Base-by-base conservation (phyloP, 2,797 vertebrate species). In the Muraenolepis orangiensis region DNA sequence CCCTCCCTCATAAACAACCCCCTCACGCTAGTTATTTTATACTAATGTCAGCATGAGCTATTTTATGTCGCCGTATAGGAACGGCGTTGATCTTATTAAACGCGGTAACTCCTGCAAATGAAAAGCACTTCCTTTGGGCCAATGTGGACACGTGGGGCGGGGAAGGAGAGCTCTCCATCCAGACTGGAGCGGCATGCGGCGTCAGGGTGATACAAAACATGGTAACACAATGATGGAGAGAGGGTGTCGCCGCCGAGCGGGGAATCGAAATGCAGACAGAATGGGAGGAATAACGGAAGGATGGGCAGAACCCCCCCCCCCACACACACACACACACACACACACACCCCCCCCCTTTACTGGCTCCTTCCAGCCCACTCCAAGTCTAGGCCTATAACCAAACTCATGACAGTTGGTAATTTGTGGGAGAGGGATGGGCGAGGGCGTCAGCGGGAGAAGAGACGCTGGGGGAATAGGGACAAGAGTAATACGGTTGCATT, bases 71-170 rank as follows among this genome's bases (percentile, higher is more conserved):
- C 80, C 68, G 70, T 75, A 76, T 31, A 70, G 69, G 46, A n/a
- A 73, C 76, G 80, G 74, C 82, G 84, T 83, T 81, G 83, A 85
- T 87, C 72, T 78, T 78, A 76, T 80, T 82, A 80, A 81, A 83
- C 71, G 32, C 66, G 16, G 75, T 76, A 78, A 83, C 32, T 70
- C 69, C 75, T 78, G n/a, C 31, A 80, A 87, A 84, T 82, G 26
- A 89, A 84, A 80, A 16, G 57, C 61, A 70, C 11, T 18, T 84
- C 68, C 77, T 85, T 28, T 42, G 74, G 74, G 46, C 20, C 78
- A 76, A 83, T 29, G 66, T n/a, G n/a, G n/a, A n/a, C 70, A 81
- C 64, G 66, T 23, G 75, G 81, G 75, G 79, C 70, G 29, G 70
- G 80, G 18, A 57, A 67, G 72, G 72, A n/a, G 3, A 64, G 68